Conservation (phyloP, 2,797 vertebrate species). For the Gadopsis bispinosus region DNA sequence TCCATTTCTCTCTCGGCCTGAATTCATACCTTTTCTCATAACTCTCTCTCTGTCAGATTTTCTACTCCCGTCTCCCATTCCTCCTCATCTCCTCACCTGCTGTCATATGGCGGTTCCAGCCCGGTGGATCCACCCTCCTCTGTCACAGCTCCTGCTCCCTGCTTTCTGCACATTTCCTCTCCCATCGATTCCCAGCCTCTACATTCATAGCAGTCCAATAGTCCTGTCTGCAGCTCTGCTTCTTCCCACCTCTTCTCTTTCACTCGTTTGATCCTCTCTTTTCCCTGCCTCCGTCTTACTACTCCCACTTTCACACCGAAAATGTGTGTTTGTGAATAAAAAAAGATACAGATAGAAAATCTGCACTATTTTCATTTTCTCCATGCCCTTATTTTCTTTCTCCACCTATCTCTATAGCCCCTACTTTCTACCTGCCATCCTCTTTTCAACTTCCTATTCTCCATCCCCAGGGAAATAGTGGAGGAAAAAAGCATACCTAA, state of each 20-base stretch:
- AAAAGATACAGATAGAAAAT: conserved; percentile 43
- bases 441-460: conserved; percentile 20
- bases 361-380: conserved; percentile 10
- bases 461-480: conserved; percentile 5
- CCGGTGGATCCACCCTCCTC: conserved; percentile 62
- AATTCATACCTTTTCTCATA: conserved; percentile 62
- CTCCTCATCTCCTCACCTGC: conserved; percentile 72
- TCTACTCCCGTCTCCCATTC: conserved; percentile 66
- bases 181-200: conserved; percentile 73
- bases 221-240: conserved; percentile 60
- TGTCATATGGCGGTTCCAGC: conserved; percentile 78
- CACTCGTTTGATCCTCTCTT: conserved; percentile 47
- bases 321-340: conserved; percentile 37
- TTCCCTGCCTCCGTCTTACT: conserved; percentile 49
- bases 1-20: conserved; percentile 57
- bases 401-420: neutral
- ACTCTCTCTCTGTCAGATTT: conserved; percentile 58
- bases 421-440: neutral
- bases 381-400: conserved; percentile 23
- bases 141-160: conserved; percentile 65
- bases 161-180: conserved; percentile 72
- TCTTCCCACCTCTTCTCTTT: conserved; percentile 55
- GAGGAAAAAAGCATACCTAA: conserved; percentile 11
- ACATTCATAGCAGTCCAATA: conserved; percentile 59
- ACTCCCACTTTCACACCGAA: conserved; percentile 22